Evolutionary conservation across 2,113 vertebrate species (phyloP).

Genomic region (Riparia riparia): DNA sequence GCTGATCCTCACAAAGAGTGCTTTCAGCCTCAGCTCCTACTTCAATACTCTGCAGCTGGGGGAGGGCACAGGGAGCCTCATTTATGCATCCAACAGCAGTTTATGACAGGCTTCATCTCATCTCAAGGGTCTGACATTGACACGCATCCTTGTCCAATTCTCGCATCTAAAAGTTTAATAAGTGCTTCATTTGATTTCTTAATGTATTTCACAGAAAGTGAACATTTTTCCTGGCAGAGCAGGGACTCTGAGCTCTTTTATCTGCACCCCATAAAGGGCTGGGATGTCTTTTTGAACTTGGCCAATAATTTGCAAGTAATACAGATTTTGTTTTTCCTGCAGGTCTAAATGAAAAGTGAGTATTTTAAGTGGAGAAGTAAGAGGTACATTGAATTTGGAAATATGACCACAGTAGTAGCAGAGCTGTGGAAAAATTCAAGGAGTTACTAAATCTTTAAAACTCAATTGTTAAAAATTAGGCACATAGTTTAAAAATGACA

Average conservation of each 20-base stretch:
- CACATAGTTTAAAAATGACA: background rate
- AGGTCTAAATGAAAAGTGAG: constrained; percentile 60
- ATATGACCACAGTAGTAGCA: constrained; percentile 10
- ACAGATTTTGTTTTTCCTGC: constrained; percentile 65
- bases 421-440: constrained; percentile 61
- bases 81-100: constrained; percentile 23
- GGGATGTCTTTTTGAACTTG: constrained; percentile 58
- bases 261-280: constrained; percentile 61
- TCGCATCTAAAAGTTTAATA: constrained; percentile 64
- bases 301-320: constrained; percentile 57
- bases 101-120: constrained; percentile 49
- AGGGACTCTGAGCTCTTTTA: constrained; percentile 46
- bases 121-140: constrained; percentile 23
- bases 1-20: constrained; percentile 17
- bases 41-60: background rate
- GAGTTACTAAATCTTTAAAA: constrained; percentile 49
- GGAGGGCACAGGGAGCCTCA: constrained; percentile 3
- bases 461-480: constrained; percentile 50
- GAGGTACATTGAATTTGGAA: constrained; percentile 52
- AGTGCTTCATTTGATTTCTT: constrained; percentile 66
- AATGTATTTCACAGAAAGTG: constrained; percentile 46
- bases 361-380: constrained; percentile 46
- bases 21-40: constrained; percentile 15
- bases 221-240: constrained; percentile 29
- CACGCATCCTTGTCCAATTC: background rate